These are phyloP conservation scores for Hololepta plana DNA, from an alignment of 2,888 invertebrate species.

Conservation along the genomic window DNA sequence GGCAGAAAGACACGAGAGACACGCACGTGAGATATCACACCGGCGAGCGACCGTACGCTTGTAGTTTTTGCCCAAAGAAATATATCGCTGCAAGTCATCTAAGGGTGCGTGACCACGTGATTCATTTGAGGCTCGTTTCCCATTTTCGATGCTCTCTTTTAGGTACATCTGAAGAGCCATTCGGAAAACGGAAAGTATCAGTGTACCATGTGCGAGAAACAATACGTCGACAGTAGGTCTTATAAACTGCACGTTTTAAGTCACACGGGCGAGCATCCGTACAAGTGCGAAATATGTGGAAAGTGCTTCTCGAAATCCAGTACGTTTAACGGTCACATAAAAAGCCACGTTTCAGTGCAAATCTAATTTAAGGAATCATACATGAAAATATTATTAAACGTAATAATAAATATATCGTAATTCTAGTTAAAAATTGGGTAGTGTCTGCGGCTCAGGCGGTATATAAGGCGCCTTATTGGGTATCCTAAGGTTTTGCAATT, in stretches of 20 bases:
- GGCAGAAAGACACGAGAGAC: slow-evolving; percentile 25
- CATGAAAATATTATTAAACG: no score
- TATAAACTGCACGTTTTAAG: slow-evolving; percentile 19
- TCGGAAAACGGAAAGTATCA: slow-evolving; percentile 18
- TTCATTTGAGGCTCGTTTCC: not conserved
- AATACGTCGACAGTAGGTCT: slow-evolving; percentile 19
- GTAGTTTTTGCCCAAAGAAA: slow-evolving; percentile 23
- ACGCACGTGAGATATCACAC: slow-evolving; percentile 26
- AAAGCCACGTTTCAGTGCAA: no score
- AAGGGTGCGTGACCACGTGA: slow-evolving; percentile 14
- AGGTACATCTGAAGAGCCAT: slow-evolving; percentile 22
- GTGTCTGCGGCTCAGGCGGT: no score
- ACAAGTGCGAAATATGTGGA: slow-evolving; percentile 19
- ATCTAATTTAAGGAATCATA: no score
- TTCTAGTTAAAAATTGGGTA: no score
- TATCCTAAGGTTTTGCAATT: slow-evolving; percentile 20
- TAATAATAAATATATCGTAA: no score
- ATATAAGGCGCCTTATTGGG: slow-evolving; percentile 19
- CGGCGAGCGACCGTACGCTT: slow-evolving; percentile 22
- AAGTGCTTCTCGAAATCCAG: slow-evolving; percentile 18
- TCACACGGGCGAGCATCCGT: slow-evolving; percentile 21
- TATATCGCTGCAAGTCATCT: slow-evolving; percentile 25
- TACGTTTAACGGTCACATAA: slow-evolving; percentile 13
- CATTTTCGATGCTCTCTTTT: slow-evolving; percentile 10
- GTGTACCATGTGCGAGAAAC: slow-evolving; percentile 20